Conservation (phyloP, 2,888 invertebrate species). For the Thera obeliscata region DNA sequence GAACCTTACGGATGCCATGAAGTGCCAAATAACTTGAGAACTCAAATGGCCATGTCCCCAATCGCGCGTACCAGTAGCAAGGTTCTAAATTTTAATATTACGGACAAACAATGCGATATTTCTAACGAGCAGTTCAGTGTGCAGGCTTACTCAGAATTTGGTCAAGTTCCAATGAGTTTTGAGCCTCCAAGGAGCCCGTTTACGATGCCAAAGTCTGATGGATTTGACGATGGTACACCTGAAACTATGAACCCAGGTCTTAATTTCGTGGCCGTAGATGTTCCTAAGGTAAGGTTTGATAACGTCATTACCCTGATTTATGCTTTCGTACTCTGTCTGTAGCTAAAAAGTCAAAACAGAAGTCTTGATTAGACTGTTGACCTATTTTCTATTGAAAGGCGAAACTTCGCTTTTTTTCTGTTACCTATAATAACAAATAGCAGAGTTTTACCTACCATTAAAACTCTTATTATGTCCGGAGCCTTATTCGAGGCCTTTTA, state of each 20-base stretch:
- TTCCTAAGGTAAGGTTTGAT: slow-evolving; percentile 20
- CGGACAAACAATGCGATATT: slow-evolving; percentile 56
- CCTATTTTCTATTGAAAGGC: slow-evolving; percentile 18
- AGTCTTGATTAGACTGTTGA: slow-evolving; percentile 9
- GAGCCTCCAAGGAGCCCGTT: slow-evolving; percentile 16
- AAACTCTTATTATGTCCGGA: too few relatives aligned
- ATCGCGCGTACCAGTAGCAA: slow-evolving; percentile 53
- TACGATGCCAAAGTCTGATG: background rate
- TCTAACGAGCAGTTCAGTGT: slow-evolving; percentile 55
- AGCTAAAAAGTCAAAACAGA: background rate
- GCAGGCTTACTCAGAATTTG: slow-evolving; percentile 59
- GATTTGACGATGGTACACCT: background rate
- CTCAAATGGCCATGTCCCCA: slow-evolving; percentile 55
- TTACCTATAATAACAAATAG: background rate
- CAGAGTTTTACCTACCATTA: too few relatives aligned
- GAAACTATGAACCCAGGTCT: slow-evolving; percentile 22
- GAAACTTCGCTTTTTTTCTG: slow-evolving; percentile 27
- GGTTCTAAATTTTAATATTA: slow-evolving; percentile 63
- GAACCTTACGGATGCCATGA: slow-evolving; percentile 71
- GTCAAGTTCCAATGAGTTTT: slow-evolving; percentile 53
- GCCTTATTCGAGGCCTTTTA: too few relatives aligned
- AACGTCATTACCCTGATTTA: background rate
- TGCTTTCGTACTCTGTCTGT: background rate
- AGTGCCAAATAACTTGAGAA: slow-evolving; percentile 62
- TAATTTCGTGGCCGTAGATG: slow-evolving; percentile 25